phyloP scores from a whole-genome alignment of 1,140 invertebrate species.

The Heliconius eleuchia region DNA sequence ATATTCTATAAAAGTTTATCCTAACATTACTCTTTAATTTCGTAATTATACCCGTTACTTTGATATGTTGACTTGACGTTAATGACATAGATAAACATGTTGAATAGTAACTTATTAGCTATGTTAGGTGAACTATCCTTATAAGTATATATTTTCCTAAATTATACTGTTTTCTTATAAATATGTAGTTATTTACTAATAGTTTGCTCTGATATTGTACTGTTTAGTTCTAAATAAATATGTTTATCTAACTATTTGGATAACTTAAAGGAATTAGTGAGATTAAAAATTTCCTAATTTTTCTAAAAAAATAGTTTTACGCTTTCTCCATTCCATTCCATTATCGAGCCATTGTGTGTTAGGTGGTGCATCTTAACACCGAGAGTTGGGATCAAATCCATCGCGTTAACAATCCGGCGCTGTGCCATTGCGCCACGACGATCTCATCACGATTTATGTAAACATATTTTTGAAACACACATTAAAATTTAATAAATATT shows the following conservation, averaged over 20 bases:
- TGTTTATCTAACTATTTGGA: neutral
- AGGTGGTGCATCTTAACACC: neutral
- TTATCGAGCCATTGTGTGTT: too few species aligned
- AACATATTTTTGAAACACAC: too few species aligned
- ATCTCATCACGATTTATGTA: too few species aligned
- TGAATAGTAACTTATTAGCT: neutral
- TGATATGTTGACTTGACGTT: conserved; percentile 7
- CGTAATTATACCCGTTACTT: neutral
- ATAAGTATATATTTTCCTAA: neutral
- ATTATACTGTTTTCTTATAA: conserved; percentile 5
- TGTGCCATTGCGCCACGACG: too few species aligned
- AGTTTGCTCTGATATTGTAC: neutral
- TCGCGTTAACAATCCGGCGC: too few species aligned
- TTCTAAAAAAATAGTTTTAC: too few species aligned
- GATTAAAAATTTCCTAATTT: too few species aligned
- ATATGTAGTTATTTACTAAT: neutral
- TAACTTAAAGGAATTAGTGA: neutral
- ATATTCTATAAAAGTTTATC: conserved; percentile 1
- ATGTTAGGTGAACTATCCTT: neutral
- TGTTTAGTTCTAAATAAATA: neutral
- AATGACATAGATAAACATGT: conserved; percentile 11
- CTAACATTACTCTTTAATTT: conserved; percentile 6
- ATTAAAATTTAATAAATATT: too few species aligned
- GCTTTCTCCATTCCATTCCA: too few species aligned
- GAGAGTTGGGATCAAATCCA: too few species aligned